A percentile compares a stretch with the other conserved stretches of the same genome.
phyloP scores from a whole-genome alignment of 37 sponge, comb jelly and placozoan genomes.

The Halichondria panicea region DNA sequence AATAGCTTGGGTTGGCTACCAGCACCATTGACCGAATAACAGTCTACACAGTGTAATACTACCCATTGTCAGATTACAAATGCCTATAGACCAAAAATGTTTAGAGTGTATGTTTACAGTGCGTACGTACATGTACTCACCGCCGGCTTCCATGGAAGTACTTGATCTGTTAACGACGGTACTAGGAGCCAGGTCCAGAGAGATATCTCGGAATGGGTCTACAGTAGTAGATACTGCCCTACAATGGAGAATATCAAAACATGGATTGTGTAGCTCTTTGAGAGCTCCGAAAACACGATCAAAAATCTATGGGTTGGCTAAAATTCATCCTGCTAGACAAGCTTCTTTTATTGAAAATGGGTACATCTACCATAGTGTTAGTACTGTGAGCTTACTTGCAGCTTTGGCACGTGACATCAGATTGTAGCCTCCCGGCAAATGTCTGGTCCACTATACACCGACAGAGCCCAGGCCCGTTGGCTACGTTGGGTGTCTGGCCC shows the following conservation, averaged over 20 bases:
- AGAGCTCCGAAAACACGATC: no score
- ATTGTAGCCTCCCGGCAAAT: slow-evolving; percentile 89
- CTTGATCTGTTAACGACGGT: slow-evolving; percentile 33
- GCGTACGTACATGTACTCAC: slow-evolving; percentile 7
- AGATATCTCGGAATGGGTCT: slow-evolving; percentile 96
- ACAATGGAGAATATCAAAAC: slow-evolving; percentile 4
- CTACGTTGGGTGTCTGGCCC: slow-evolving; percentile 68
- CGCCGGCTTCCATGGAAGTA: slow-evolving; percentile 39
- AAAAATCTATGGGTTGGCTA: no score
- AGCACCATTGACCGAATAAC: no score
- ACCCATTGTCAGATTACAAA: no score
- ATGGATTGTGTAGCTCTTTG: no score
- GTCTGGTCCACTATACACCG: slow-evolving; percentile 88
- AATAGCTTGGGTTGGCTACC: no score
- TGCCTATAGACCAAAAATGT: no score
- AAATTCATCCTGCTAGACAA: no score
- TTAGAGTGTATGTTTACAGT: no score
- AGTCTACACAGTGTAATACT: no score
- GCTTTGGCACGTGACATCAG: slow-evolving; percentile 83
- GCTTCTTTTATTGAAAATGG: no score
- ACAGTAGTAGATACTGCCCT: slow-evolving; percentile 89
- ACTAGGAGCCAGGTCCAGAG: slow-evolving; percentile 87
- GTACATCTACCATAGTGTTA: no score
- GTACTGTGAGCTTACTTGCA: slow-evolving; percentile 75
- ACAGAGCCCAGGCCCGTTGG: slow-evolving; percentile 60